A percentile compares a stretch with the other conserved stretches of the same genome.
Conservation (phyloP, 2,888 invertebrate species). For the Mythimna ferrago region DNA sequence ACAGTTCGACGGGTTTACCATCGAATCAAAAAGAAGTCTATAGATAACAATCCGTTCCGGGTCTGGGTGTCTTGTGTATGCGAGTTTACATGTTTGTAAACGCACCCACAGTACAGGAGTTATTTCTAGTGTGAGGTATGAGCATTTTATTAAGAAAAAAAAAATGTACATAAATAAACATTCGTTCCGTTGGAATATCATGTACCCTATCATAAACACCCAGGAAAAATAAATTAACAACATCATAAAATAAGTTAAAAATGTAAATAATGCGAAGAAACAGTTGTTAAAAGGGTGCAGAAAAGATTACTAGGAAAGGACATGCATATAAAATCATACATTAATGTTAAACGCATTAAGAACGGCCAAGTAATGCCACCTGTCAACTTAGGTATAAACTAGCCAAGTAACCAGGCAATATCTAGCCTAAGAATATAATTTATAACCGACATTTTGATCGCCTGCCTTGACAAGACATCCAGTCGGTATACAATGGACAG, state of each 20-base stretch:
- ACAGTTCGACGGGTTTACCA: too few relatives aligned
- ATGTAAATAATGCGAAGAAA: constrained; percentile 19
- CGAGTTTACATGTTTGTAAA: too few relatives aligned
- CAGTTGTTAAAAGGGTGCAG: constrained; percentile 3
- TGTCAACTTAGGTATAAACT: constrained; percentile 42
- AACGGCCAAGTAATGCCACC: constrained; percentile 38
- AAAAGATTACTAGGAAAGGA: constrained; percentile 15
- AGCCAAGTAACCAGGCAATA: constrained; percentile 24
- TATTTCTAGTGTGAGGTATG: too few relatives aligned
- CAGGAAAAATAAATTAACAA: background rate
- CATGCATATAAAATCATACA: constrained; percentile 12
- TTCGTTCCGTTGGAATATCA: background rate
- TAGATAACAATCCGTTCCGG: too few relatives aligned
- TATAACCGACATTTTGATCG: constrained; percentile 36
- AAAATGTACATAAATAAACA: background rate
- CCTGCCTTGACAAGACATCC: constrained; percentile 25
- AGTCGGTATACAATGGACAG: constrained; percentile 30
- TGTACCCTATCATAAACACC: background rate
- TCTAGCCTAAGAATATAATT: constrained; percentile 37
- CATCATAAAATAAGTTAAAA: background rate
- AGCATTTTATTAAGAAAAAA: background rate
- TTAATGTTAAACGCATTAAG: constrained; percentile 22
- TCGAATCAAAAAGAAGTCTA: too few relatives aligned
- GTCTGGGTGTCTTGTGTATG: too few relatives aligned
- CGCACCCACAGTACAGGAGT: background rate